Percentiles rank a stretch among this genome's conserved stretches.
Evolutionary conservation across 2,113 vertebrate species (phyloP).

Genomic region (Salvelinus sp.): DNA sequence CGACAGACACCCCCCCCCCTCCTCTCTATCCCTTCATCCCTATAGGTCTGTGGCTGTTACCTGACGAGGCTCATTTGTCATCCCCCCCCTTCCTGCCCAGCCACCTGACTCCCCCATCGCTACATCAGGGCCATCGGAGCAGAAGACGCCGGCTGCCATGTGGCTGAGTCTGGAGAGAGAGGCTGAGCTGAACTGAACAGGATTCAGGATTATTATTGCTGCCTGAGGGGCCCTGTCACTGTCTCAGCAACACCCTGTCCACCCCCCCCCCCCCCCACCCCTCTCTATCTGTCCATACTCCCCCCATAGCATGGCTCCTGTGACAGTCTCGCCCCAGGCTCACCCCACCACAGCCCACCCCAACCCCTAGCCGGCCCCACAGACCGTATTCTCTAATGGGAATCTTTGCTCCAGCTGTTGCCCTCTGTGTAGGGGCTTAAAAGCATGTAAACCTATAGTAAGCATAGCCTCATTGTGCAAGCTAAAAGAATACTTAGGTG

Average conservation of each 20-base stretch:
- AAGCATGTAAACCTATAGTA: conserved; percentile 46
- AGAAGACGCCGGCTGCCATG: conserved; percentile 24
- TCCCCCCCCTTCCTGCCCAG: conserved; percentile 30
- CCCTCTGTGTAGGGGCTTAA: conserved; percentile 46
- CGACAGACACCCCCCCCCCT: conserved; percentile 45
- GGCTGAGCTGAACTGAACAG: conserved; percentile 30
- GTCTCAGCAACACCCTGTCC: neutral
- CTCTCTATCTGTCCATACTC: neutral
- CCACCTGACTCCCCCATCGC: conserved; percentile 62
- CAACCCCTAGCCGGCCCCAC: conserved; percentile 33
- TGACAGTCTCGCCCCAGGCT: conserved; percentile 22
- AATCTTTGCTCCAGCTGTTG: conserved; percentile 50
- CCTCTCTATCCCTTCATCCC: conserved; percentile 37
- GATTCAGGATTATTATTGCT: conserved; percentile 52
- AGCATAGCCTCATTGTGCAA: conserved; percentile 44
- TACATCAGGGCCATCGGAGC: conserved; percentile 32
- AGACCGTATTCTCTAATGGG: conserved; percentile 13
- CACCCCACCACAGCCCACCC: conserved; percentile 32
- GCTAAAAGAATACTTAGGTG: conserved; percentile 57
- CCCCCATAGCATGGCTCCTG: neutral
- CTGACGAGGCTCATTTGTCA: conserved; percentile 71
- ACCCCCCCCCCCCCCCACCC: neutral
- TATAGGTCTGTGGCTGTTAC: conserved; percentile 59
- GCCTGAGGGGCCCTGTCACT: conserved; percentile 46
- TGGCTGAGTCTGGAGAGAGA: conserved; percentile 12